Base-by-base conservation (phyloP, 2,888 invertebrate species). In the Drosophila helvetica region DNA sequence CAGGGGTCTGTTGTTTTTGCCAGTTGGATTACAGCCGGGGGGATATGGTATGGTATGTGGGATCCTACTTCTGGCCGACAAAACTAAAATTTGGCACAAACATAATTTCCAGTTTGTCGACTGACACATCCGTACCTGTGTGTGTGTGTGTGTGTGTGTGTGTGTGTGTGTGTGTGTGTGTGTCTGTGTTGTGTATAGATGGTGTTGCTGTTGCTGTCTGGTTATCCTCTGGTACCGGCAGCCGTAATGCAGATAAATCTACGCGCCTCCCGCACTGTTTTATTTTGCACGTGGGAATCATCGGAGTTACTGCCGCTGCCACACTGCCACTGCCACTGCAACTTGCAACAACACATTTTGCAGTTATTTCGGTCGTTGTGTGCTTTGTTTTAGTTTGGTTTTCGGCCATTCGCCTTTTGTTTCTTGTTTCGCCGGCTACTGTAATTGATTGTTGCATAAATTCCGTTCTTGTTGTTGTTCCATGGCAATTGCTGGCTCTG, bases 51-150 rank as follows among this genome's bases (percentile, higher is more conserved):
- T 30, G 30, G 30, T 30, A 30, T 38, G 15, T n/a, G 15, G 15
- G 38, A n/a, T 38, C 38, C 38, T 55, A 42, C 54, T 33, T 42
- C 42, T 54, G 65, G 66, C 66, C 48, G 66, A 66, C 48, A 43
- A 77, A 77, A 76, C 85, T 84, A 68, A 79, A 86, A 84, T 87
- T 83, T 78, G 88, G 83, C 83, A 87, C 84, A 87, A 87, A 86
- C 84, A 84, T 87, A 82, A 84, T 87, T 87, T 82, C 80, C 83
- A 84, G 86, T 86, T 85, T 86, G 77, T 78, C 83, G 87, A 83
- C 87, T 85, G 82, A 86, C 80, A 78, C 86, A 83, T 86, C 80
- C 80, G 76, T 75, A 47, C 50, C n/a, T n/a, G n/a, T n/a, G 38
- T 51, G 43, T 64, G 64, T 60, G 50, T 53, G 47, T 52, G 57